These are phyloP conservation scores for Tamandua tetradactyla DNA, from an alignment of 2,797 vertebrate genomes.

Conservation along the genomic window DNA sequence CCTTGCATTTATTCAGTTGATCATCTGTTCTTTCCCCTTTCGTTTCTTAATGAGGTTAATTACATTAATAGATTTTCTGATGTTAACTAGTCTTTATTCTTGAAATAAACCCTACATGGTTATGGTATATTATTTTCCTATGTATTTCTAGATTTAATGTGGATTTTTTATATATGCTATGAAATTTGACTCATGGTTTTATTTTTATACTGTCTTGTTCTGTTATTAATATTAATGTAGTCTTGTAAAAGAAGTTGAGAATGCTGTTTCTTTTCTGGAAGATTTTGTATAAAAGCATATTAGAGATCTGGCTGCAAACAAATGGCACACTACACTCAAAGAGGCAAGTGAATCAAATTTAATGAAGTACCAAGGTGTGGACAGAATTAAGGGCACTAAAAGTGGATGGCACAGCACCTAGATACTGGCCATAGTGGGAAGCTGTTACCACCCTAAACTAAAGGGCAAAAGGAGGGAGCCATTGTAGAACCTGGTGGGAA, in stretches of 20 bases:
- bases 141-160: not conserved
- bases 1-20: slow-evolving; percentile 2
- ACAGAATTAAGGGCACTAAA: not conserved
- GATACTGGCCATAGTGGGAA: not conserved
- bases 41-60: not conserved
- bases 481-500: not conserved
- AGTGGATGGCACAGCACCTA: not conserved
- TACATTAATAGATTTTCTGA: slow-evolving; percentile 16
- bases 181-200: slow-evolving; percentile 42
- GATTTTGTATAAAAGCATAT: not conserved
- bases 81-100: not conserved
- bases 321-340: not conserved
- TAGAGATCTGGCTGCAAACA: not conserved
- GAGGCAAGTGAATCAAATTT: not conserved
- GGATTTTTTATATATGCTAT: not conserved
- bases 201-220: slow-evolving; percentile 6
- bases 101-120: not conserved
- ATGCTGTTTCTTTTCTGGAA: not conserved
- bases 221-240: slow-evolving; percentile 7
- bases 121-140: not conserved
- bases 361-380: slow-evolving; percentile 8
- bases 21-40: not conserved
- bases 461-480: not conserved
- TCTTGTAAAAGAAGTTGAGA: not conserved
- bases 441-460: not conserved